These are phyloP conservation scores for Sturnus vulgaris DNA, from an alignment of 2,113 vertebrate genomes.

Conservation along the genomic window DNA sequence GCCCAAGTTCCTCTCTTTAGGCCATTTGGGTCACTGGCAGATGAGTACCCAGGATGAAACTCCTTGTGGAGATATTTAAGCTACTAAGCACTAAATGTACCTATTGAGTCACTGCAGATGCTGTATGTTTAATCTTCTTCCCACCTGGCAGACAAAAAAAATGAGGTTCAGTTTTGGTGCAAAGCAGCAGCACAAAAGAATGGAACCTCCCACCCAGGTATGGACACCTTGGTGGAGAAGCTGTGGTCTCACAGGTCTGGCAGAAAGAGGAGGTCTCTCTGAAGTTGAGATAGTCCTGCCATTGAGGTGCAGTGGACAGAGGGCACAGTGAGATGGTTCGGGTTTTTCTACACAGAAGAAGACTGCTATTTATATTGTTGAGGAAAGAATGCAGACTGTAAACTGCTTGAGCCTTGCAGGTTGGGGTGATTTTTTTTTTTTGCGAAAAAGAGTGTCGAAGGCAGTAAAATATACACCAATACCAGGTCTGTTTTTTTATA, in stretches of 20 bases:
- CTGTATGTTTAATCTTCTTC: background rate
- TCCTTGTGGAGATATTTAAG: conserved; percentile 39
- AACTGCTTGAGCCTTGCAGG: background rate
- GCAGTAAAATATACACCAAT: background rate
- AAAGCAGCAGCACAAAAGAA: background rate
- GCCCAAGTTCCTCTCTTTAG: background rate
- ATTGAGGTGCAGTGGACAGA: background rate
- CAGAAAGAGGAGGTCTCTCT: background rate
- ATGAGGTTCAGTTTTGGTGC: background rate
- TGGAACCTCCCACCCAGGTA: background rate
- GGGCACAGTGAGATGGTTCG: background rate
- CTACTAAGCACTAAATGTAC: background rate
- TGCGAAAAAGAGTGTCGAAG: background rate
- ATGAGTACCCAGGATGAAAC: background rate
- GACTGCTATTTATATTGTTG: background rate
- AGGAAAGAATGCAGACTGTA: background rate
- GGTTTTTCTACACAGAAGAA: background rate
- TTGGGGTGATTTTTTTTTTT: background rate
- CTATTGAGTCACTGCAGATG: background rate
- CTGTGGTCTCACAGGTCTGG: background rate
- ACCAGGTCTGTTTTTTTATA: background rate
- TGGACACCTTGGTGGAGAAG: background rate
- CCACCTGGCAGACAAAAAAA: background rate
- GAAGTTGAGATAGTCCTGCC: background rate
- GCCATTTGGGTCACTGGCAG: conserved; percentile 12